Percentiles rank a stretch among this genome's conserved stretches.
phyloP scores from a whole-genome alignment of 1,140 invertebrate species.

The Phocides pigmalion region DNA sequence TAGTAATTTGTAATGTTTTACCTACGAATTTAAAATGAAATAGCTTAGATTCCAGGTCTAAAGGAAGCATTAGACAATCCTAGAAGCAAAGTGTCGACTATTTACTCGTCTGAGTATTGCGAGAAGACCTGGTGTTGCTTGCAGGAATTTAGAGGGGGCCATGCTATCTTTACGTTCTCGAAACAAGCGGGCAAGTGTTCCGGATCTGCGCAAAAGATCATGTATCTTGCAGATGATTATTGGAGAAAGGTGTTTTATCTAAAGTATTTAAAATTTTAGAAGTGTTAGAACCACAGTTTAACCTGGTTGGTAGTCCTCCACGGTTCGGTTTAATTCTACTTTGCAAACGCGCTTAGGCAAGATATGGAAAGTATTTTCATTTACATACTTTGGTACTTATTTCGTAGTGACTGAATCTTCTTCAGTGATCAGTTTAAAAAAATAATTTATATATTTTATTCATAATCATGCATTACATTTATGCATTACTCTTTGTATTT shows the following conservation, averaged over 20 bases:
- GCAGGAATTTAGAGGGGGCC: slow-evolving; percentile 89
- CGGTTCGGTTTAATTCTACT: no score
- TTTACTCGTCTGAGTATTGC: slow-evolving; percentile 94
- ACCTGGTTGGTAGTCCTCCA: no score
- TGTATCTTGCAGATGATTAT: slow-evolving; percentile 95
- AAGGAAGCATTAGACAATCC: slow-evolving; percentile 88
- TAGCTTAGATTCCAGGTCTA: slow-evolving; percentile 92
- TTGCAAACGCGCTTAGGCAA: no score
- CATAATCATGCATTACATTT: no score
- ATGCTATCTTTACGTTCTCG: slow-evolving; percentile 96
- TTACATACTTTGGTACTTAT: no score
- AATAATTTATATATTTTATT: no score
- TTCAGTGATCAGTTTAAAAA: no score
- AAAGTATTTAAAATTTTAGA: no score
- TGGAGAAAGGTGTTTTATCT: slow-evolving; percentile 88
- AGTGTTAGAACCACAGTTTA: no score
- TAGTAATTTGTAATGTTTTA: neutral
- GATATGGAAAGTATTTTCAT: no score
- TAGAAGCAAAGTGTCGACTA: slow-evolving; percentile 91
- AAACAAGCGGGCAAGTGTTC: slow-evolving; percentile 96
- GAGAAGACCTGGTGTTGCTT: slow-evolving; percentile 90
- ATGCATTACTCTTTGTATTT: no score
- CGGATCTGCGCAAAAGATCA: slow-evolving; percentile 98
- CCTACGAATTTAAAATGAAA: neutral
- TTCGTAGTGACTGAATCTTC: no score